These are phyloP conservation scores for Plagodis dolabraria DNA, from an alignment of 2,888 invertebrate genomes.

Conservation along the genomic window DNA sequence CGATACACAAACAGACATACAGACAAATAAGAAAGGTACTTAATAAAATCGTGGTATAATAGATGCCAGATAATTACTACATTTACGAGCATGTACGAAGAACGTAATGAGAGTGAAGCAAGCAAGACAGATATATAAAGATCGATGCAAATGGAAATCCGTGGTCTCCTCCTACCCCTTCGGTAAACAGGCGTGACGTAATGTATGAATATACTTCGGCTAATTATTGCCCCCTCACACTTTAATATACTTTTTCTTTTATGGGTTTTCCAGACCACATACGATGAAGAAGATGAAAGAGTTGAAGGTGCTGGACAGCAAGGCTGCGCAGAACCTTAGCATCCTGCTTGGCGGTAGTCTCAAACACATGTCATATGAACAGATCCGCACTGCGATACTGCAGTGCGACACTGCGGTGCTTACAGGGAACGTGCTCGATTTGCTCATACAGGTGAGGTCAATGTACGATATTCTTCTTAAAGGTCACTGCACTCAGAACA, in stretches of 20 bases:
- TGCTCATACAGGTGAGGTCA: constrained; percentile 88
- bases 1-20: too few species aligned
- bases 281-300: constrained; percentile 95
- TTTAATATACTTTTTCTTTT: neutral
- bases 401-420: constrained; percentile 94
- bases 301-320: constrained; percentile 95
- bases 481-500: too few species aligned
- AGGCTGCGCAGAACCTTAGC: constrained; percentile 96
- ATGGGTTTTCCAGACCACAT: constrained; percentile 74
- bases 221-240: neutral
- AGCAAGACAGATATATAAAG: too few species aligned
- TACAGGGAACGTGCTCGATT: constrained; percentile 94
- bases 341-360: constrained; percentile 94
- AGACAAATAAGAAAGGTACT: too few species aligned
- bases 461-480: too few species aligned
- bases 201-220: neutral
- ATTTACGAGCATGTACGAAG: too few species aligned
- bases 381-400: constrained; percentile 92
- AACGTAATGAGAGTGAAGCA: too few species aligned
- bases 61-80: too few species aligned
- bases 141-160: too few species aligned
- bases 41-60: too few species aligned
- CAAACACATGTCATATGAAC: constrained; percentile 93
- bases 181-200: too few species aligned
- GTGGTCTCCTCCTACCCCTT: too few species aligned